phyloP scores from a whole-genome alignment of 2,797 vertebrate genomes.

The Benthosema pterotum region DNA sequence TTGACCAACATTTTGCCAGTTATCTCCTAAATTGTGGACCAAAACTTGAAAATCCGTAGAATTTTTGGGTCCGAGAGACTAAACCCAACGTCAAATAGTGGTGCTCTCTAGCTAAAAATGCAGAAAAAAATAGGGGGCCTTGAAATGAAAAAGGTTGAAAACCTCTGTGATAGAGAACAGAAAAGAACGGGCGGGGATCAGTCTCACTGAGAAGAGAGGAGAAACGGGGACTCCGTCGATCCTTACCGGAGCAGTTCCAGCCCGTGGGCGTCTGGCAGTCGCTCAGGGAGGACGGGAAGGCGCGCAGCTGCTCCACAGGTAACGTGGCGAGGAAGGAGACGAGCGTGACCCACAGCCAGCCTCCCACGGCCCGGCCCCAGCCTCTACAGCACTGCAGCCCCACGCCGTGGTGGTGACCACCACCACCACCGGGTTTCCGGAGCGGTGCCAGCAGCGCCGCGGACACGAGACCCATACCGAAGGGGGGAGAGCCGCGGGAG shows the following conservation, averaged over 20 bases:
- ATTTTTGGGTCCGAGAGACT: too few species aligned
- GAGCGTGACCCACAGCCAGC: constrained; percentile 87
- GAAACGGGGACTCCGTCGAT: constrained; percentile 65
- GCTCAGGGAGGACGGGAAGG: constrained; percentile 96
- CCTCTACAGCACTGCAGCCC: constrained; percentile 54
- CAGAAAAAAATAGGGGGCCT: too few species aligned
- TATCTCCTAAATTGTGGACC: too few species aligned
- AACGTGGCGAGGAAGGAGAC: constrained; percentile 88
- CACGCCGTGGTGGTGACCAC: too few species aligned
- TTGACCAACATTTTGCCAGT: too few species aligned
- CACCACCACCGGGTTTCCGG: constrained; percentile 66
- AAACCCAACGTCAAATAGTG: too few species aligned
- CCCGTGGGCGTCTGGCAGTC: constrained; percentile 98
- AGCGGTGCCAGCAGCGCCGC: constrained; percentile 61
- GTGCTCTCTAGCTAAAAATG: too few species aligned
- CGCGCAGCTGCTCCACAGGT: constrained; percentile 91
- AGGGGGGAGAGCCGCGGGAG: constrained; percentile 37
- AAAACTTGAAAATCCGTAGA: too few species aligned
- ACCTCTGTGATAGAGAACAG: too few species aligned
- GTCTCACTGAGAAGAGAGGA: too few species aligned
- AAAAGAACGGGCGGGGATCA: too few species aligned
- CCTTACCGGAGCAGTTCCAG: constrained; percentile 99
- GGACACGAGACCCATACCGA: constrained; percentile 67
- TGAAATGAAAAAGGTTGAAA: too few species aligned
- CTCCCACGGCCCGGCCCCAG: constrained; percentile 85